phyloP scores from a whole-genome alignment of 2,113 vertebrate genomes.

The Isichthys henryi region DNA sequence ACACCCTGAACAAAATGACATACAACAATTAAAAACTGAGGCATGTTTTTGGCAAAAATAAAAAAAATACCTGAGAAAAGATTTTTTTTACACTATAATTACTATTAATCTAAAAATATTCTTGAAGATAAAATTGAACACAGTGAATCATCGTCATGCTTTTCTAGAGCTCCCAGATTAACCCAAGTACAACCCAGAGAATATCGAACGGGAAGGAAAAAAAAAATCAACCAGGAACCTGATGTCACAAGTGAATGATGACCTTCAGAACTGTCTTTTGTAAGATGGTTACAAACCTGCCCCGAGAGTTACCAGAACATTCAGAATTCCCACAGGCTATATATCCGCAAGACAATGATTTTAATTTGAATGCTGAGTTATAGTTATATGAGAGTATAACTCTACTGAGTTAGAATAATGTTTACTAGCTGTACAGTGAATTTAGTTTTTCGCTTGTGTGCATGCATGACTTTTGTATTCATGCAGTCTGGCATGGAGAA shows the following conservation, averaged over 20 bases:
- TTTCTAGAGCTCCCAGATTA: neutral
- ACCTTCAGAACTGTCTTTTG: neutral
- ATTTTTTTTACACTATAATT: neutral
- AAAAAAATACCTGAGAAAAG: neutral
- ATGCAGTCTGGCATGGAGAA: neutral
- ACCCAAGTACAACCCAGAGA: neutral
- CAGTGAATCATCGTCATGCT: neutral
- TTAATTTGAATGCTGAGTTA: neutral
- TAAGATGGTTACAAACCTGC: neutral
- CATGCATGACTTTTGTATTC: neutral
- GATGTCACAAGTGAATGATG: neutral
- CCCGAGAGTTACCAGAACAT: neutral
- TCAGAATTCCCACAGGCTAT: neutral
- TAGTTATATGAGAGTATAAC: neutral
- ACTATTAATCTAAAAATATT: neutral
- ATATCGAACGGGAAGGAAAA: neutral
- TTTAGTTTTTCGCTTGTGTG: neutral
- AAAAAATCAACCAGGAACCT: neutral
- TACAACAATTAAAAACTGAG: neutral
- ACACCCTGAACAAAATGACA: neutral
- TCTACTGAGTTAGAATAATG: neutral
- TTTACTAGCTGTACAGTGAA: neutral
- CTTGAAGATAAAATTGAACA: neutral
- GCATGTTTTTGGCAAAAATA: neutral
- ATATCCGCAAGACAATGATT: neutral